Base-by-base conservation (phyloP, 2,888 invertebrate species). In the Drosophila kokeensis region DNA sequence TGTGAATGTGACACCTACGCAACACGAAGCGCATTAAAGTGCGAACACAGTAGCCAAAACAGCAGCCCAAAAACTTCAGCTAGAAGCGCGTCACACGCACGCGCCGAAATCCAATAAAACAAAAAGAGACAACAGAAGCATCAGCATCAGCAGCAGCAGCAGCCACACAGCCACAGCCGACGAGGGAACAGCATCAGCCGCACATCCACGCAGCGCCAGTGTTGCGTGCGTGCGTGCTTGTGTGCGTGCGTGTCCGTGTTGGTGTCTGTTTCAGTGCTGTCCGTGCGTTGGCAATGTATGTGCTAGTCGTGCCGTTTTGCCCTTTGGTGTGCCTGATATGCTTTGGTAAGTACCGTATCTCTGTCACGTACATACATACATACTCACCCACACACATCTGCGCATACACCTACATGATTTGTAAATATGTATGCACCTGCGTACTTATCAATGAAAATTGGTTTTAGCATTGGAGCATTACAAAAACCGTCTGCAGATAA, bases 301-400 rank as follows among this genome's bases (percentile, higher is more conserved):
- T 78, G 79, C 70, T 79, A 77, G 79, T 87, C 82, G 87, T 89
- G 75, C 81, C 85, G 77, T 82, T 90, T 76, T 83, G 90, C 80
- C 75, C 90, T 76, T 83, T 89, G 77, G 85, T 91, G 82, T 91
- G 84, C 73, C 67, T 88, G 66, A 67, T 90, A 66, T 88, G 76
- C 71, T 76, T 85, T 71, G 78, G 89, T 90, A 80, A 83, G 90
- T 90, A 82, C 81, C 70, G 34, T 67, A 64, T 62, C 69, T 75
- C 60, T 76, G 75, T 85, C 67, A 72, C 76, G 72, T 75, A 67
- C 55, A 58, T 38, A 60, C 32, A 59, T 29, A 60, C 32, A 61
- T 29, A 64, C 57, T 24, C n/a, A 54, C 38, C 18, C 45, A 45
- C 13, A 48, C 18, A 32, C 34, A 45, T 45, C 45, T 24, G 21